Evolutionary conservation across 2,113 vertebrate species (phyloP).

Genomic region (Phodopus roborovskii): DNA sequence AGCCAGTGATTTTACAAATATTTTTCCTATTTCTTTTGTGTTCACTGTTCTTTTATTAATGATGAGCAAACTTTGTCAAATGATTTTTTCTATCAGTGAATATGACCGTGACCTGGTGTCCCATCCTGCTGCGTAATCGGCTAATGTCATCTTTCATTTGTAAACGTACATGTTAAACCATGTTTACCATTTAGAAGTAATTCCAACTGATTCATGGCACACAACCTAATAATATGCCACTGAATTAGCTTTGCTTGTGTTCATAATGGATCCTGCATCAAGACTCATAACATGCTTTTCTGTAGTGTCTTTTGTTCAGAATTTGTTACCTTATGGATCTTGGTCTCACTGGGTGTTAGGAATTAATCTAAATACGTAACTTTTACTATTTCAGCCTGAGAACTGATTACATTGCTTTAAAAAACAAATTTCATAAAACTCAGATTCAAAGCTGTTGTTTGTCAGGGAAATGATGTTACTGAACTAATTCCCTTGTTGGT

Average conservation of each 20-base stretch:
- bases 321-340: not conserved
- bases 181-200: not conserved
- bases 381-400: not conserved
- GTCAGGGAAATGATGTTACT: not conserved
- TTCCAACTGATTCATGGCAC: not conserved
- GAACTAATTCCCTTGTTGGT: not conserved
- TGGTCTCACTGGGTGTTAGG: no score
- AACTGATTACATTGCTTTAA: not conserved
- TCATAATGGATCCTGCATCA: no score
- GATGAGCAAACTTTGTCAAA: not conserved
- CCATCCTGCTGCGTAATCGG: not conserved
- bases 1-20: not conserved
- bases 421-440: not conserved
- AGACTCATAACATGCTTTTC: not conserved
- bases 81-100: not conserved
- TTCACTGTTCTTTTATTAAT: not conserved
- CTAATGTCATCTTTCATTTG: no score
- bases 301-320: not conserved
- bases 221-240: not conserved
- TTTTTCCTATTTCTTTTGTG: not conserved
- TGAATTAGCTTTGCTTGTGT: not conserved
- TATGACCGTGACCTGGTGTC: not conserved
- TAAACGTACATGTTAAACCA: no score
- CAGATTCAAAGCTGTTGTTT: not conserved
- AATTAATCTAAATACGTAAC: no score